Conservation (phyloP, 2,888 invertebrate species). For the Himalopsyche tibetana region DNA sequence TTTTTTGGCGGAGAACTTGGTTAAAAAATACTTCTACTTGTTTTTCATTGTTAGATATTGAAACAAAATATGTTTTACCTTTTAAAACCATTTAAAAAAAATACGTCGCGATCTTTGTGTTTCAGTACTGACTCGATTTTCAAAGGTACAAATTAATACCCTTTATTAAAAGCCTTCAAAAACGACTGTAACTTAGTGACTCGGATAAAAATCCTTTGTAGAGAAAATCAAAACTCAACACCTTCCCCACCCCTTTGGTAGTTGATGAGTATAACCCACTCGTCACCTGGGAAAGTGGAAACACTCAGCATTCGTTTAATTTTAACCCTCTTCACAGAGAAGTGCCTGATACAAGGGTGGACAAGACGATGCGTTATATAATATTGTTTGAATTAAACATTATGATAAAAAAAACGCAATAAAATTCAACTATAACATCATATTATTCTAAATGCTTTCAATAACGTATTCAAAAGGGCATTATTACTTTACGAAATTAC, state of each 20-base stretch:
- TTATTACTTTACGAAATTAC: no score
- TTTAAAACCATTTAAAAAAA: no score
- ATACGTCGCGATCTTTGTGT: no score
- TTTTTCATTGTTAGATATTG: no score
- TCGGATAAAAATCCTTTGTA: neutral
- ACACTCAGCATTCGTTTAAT: constrained; percentile 54
- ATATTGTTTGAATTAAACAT: no score
- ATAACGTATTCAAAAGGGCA: neutral
- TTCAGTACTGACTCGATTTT: no score
- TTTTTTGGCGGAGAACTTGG: no score
- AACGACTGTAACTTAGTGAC: neutral
- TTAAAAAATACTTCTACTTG: no score
- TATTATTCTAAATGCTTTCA: neutral
- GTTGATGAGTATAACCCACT: constrained; percentile 38
- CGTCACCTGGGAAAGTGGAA: constrained; percentile 51
- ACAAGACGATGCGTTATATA: no score
- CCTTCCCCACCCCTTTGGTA: constrained; percentile 29
- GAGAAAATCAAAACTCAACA: constrained; percentile 40
- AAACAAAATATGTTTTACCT: no score
- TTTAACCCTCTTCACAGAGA: constrained; percentile 46
- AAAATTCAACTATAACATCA: neutral
- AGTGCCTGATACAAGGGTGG: neutral
- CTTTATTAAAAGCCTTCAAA: neutral
- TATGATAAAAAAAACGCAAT: no score
- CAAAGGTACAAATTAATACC: no score